phyloP scores from a whole-genome alignment of 1,140 invertebrate genomes.

The Temnothorax longispinosus region DNA sequence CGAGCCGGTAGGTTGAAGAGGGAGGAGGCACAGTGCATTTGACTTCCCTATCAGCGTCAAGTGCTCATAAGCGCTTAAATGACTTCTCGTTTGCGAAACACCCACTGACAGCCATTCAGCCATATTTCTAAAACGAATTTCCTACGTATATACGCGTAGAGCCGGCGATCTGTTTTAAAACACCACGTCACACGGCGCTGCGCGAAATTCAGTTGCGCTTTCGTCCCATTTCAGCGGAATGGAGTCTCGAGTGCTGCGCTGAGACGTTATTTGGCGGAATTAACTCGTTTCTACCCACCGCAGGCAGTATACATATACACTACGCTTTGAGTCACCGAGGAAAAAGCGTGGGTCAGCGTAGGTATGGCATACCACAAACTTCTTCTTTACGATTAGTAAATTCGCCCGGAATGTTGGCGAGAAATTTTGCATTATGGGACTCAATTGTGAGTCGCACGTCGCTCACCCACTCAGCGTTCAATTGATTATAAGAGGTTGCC shows the following conservation, averaged over 20 bases:
- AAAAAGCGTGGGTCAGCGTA: background rate
- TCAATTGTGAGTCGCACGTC: background rate
- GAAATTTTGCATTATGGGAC: background rate
- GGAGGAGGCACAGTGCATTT: slow-evolving; percentile 68
- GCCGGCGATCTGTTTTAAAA: slow-evolving; percentile 49
- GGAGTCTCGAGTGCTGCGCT: slow-evolving; percentile 5
- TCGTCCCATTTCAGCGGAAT: slow-evolving; percentile 40
- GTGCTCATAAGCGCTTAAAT: slow-evolving; percentile 75
- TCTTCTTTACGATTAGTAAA: background rate
- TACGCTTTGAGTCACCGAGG: slow-evolving; percentile 9
- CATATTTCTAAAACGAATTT: slow-evolving; percentile 73
- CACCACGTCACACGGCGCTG: background rate
- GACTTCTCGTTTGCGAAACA: slow-evolving; percentile 75
- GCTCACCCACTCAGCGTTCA: background rate
- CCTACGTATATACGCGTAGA: background rate
- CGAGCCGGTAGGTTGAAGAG: background rate
- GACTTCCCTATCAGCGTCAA: slow-evolving; percentile 75
- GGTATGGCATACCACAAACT: background rate
- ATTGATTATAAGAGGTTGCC: background rate
- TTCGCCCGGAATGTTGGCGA: background rate
- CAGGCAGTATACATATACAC: background rate
- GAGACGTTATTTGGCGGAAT: slow-evolving; percentile 30
- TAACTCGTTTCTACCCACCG: slow-evolving; percentile 10
- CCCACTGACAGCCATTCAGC: slow-evolving; percentile 71
- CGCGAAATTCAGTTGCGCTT: slow-evolving; percentile 55